Evolutionary conservation across 2,888 invertebrate species (phyloP), one percentile per base, ranked within the genome.

Genomic region (Aromia moschata): DNA sequence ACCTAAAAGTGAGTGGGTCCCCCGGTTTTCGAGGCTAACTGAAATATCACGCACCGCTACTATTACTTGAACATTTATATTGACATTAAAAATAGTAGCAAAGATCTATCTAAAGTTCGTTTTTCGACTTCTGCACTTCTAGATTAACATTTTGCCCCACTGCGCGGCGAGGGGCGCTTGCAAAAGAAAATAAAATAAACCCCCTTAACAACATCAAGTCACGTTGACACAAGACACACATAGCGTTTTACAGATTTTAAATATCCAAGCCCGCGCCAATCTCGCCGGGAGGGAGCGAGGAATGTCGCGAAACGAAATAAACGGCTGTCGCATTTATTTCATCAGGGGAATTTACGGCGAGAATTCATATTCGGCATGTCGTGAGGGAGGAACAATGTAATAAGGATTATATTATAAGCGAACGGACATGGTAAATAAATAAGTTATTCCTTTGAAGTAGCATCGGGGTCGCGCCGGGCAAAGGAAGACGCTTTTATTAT

Each of bases 331-430:
- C 37, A 47, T 18, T 47, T 37, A 36, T 47, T 47, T 47, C 37
- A 47, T 47, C 47, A 47, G n/a, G 36, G 47, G 47, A 47, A 47
- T 47, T 36, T 47, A 47, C 33, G 33, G 33, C 37, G 37, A 36
- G 20, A 47, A 47, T 47, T 47, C 47, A 47, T 36, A 45, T 54
- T 54, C 45, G 54, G 37, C 40, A 54, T 25, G 38, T 38, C 54
- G 45, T 54, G 15, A 54, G 54, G 45, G 43, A 45, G 38, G 37
- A 54, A 45, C 45, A 45, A 45, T 38, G 54, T 45, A 38, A 31
- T 45, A 33, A 54, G 44, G 53, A 53, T 53, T 45, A 54, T 45
- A 54, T 54, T 45, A 54, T 45, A 37, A 37, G 47, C 36, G 17
- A 47, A 47, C 47, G 16, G 17, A 20, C 37, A 36, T 11, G 47